Evolutionary conservation across 2,113 vertebrate species (phyloP).

Genomic region (Sceloporus undulatus): DNA sequence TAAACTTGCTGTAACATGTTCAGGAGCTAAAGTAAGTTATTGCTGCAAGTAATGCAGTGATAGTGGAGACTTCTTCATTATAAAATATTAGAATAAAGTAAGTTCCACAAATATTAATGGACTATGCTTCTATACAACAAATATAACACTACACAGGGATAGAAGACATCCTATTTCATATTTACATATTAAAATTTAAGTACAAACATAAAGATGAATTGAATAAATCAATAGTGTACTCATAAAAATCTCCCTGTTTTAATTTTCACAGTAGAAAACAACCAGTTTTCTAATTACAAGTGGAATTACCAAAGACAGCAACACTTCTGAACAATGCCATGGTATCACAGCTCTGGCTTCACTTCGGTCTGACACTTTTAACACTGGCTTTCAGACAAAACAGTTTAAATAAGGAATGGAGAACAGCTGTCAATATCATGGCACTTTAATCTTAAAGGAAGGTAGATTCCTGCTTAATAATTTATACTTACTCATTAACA

Average conservation of each 20-base stretch:
- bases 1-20: background rate
- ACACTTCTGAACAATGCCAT: constrained; percentile 12
- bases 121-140: background rate
- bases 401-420: constrained; percentile 12
- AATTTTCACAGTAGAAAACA: background rate
- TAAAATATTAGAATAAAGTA: background rate
- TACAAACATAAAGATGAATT: too few relatives aligned
- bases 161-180: background rate
- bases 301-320: background rate
- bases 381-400: background rate
- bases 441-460: background rate
- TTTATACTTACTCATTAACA: background rate
- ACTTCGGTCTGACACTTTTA: background rate
- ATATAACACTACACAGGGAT: background rate
- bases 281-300: background rate
- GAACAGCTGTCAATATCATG: constrained; percentile 4
- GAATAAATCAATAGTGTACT: background rate
- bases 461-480: too few relatives aligned
- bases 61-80: background rate
- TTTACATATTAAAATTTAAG: background rate
- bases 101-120: background rate
- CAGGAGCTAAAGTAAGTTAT: background rate
- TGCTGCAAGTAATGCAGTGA: background rate
- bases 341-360: background rate
- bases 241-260: background rate